Percentiles rank a stretch among this genome's conserved stretches.
Evolutionary conservation across 1,140 invertebrate species (phyloP).

Genomic region (Aphaenogaster ashmeadi): DNA sequence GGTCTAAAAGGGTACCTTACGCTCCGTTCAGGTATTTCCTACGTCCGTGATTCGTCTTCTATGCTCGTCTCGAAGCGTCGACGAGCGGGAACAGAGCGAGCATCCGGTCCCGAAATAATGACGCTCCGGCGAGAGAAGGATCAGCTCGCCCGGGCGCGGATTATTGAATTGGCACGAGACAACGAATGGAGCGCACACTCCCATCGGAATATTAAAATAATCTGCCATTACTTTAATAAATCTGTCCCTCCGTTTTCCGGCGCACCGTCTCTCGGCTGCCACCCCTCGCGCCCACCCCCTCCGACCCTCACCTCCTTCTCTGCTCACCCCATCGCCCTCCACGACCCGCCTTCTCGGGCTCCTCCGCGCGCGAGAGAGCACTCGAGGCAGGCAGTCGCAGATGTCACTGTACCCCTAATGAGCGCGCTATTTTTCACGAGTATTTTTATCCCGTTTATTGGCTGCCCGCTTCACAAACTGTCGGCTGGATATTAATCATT

Average conservation of each 20-base stretch:
- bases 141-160: constrained; percentile 38
- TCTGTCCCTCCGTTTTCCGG: constrained; percentile 75
- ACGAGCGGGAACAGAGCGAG: not conserved
- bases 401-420: constrained; percentile 87
- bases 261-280: constrained; percentile 15
- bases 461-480: constrained; percentile 87
- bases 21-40: too few relatives aligned
- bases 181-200: constrained; percentile 83
- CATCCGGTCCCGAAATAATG: constrained; percentile 13
- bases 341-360: constrained; percentile 52
- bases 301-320: constrained; percentile 37
- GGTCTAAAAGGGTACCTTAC: too few relatives aligned
- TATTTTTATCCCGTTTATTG: constrained; percentile 88
- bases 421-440: constrained; percentile 88
- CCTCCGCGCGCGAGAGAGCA: constrained; percentile 56
- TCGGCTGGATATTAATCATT: constrained; percentile 88
- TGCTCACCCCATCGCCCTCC: constrained; percentile 35
- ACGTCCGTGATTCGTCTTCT: too few relatives aligned
- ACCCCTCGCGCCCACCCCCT: constrained; percentile 13
- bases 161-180: constrained; percentile 78
- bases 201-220: constrained; percentile 87
- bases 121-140: constrained; percentile 1
- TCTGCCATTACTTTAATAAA: constrained; percentile 87
- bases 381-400: constrained; percentile 82
- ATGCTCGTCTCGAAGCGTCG: too few relatives aligned